A percentile compares a stretch with the other conserved stretches of the same genome.
These are phyloP conservation scores for Thalassophryne amazonica DNA, from an alignment of 2,797 vertebrate genomes.

Conservation along the genomic window DNA sequence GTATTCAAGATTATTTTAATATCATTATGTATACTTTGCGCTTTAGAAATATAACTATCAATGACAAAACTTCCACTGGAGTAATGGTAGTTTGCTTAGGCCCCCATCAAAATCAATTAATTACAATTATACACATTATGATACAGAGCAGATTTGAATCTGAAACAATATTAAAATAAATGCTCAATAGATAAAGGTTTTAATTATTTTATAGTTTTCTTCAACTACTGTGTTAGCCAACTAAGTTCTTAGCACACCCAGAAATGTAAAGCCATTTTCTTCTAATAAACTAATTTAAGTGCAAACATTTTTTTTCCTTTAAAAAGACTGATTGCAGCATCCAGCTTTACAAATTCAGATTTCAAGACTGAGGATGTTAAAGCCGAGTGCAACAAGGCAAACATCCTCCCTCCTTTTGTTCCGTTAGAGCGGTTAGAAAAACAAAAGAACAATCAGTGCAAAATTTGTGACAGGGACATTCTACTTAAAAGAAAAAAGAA, in stretches of 20 bases:
- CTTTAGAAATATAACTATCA: slow-evolving; percentile 94
- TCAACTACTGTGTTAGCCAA: slow-evolving; percentile 80
- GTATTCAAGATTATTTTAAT: slow-evolving; percentile 91
- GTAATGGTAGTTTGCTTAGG: slow-evolving; percentile 82
- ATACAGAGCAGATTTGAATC: slow-evolving; percentile 88
- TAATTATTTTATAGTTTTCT: slow-evolving; percentile 74
- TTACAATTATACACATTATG: slow-evolving; percentile 90
- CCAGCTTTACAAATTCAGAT: slow-evolving; percentile 86
- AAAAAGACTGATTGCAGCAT: slow-evolving; percentile 88
- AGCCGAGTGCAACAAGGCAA: slow-evolving; percentile 80
- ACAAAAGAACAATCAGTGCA: slow-evolving; percentile 86
- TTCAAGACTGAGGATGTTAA: slow-evolving; percentile 82
- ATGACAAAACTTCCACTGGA: slow-evolving; percentile 87
- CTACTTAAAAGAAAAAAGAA: slow-evolving; percentile 71
- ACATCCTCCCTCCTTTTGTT: slow-evolving; percentile 75
- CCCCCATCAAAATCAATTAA: slow-evolving; percentile 83
- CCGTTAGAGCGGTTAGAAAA: slow-evolving; percentile 75
- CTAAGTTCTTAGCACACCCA: slow-evolving; percentile 81
- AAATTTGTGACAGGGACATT: slow-evolving; percentile 81
- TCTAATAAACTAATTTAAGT: slow-evolving; percentile 91
- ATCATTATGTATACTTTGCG: slow-evolving; percentile 90
- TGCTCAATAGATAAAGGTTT: slow-evolving; percentile 91
- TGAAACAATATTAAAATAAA: slow-evolving; percentile 97
- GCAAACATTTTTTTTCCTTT: slow-evolving; percentile 84
- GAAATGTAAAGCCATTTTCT: slow-evolving; percentile 86